These are phyloP conservation scores for Morone saxatilis DNA, from an alignment of 2,113 vertebrate species.

Conservation along the genomic window DNA sequence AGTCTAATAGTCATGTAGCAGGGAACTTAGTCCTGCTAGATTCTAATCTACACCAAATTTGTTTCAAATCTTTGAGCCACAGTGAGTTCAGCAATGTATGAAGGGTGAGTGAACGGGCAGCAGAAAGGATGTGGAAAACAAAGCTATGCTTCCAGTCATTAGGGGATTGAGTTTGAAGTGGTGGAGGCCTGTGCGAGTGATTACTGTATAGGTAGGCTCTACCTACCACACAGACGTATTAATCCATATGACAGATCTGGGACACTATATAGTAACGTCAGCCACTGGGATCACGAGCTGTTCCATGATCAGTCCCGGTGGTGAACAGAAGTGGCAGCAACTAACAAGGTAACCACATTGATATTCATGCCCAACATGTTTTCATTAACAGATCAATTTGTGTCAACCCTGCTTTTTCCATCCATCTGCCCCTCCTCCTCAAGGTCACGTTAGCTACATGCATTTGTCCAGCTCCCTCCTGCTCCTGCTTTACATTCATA, in stretches of 20 bases:
- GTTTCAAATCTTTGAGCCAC: background rate
- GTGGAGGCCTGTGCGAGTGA: constrained; percentile 89
- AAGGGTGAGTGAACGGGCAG: background rate
- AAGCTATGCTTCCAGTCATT: constrained; percentile 89
- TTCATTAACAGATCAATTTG: constrained; percentile 42
- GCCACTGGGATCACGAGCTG: constrained; percentile 79
- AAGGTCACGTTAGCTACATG: background rate
- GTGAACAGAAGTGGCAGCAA: background rate
- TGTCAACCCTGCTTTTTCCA: background rate
- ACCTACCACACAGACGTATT: constrained; percentile 94
- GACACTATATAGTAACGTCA: constrained; percentile 90
- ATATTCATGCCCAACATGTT: constrained; percentile 22
- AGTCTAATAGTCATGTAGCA: background rate
- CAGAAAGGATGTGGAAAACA: constrained; percentile 85
- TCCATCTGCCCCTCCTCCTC: background rate
- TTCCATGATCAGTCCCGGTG: constrained; percentile 17
- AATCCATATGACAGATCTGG: constrained; percentile 96
- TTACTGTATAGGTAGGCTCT: constrained; percentile 90
- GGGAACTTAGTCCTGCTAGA: background rate
- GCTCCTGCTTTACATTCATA: background rate
- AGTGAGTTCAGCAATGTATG: constrained; percentile 10
- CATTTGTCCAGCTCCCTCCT: background rate
- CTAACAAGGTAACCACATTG: constrained; percentile 22
- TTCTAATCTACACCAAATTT: background rate
- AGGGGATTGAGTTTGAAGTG: constrained; percentile 90